These are phyloP conservation scores for Agrilus mali DNA, from an alignment of 2,888 invertebrate species.

Conservation along the genomic window DNA sequence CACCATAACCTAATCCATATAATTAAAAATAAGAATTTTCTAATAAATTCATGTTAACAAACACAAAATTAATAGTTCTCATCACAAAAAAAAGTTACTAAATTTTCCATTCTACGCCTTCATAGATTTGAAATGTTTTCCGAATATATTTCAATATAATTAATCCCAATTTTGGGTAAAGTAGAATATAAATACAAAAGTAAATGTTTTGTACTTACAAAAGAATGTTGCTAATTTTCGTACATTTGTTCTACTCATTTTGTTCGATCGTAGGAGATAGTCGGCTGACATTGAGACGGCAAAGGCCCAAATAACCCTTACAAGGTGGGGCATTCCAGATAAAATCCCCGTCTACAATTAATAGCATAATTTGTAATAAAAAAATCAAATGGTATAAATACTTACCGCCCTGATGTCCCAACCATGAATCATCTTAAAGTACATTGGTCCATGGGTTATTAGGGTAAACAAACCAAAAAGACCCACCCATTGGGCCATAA, in stretches of 20 bases:
- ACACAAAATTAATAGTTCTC: too few species aligned
- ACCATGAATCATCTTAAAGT: conserved; percentile 55
- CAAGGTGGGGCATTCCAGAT: conserved; percentile 48
- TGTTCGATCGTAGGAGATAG: conserved; percentile 41
- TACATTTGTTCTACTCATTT: conserved; percentile 46
- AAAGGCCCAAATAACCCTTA: conserved; percentile 46
- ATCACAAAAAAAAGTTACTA: too few species aligned
- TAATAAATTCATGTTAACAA: too few species aligned
- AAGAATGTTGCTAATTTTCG: conserved; percentile 49
- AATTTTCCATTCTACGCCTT: too few species aligned
- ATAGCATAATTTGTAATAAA: neutral
- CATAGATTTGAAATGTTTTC: too few species aligned
- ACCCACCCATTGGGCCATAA: conserved; percentile 51
- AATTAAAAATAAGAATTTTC: too few species aligned
- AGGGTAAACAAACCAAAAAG: conserved; percentile 58
- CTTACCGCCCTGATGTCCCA: conserved; percentile 53
- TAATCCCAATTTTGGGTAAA: too few species aligned
- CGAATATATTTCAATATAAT: too few species aligned
- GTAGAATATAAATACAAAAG: too few species aligned
- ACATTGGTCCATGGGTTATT: conserved; percentile 58
- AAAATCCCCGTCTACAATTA: conserved; percentile 44
- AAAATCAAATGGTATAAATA: conserved; percentile 3
- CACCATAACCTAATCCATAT: too few species aligned
- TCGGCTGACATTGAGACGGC: conserved; percentile 44
- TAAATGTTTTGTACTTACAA: conserved; percentile 32